A percentile compares a stretch with the other conserved stretches of the same genome.
Conservation (phyloP, 2,113 vertebrate genomes). For the Aphelocoma coerulescens region DNA sequence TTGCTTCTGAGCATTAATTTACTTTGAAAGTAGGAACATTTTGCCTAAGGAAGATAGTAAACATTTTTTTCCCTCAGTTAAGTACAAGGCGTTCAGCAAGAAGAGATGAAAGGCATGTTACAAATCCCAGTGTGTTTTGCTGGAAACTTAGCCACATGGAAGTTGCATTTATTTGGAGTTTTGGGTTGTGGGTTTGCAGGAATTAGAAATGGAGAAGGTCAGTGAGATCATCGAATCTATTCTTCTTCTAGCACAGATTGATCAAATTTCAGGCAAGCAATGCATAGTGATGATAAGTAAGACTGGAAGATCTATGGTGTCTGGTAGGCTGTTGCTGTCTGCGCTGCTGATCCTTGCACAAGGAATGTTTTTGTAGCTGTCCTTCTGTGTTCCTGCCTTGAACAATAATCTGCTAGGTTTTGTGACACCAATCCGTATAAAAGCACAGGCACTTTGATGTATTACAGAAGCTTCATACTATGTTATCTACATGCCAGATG, state of each 20-base stretch:
- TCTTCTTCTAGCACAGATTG: not conserved
- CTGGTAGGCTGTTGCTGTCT: not conserved
- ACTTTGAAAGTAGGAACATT: not conserved
- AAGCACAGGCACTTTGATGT: conserved; percentile 3
- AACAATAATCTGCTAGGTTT: not conserved
- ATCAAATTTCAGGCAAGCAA: not conserved
- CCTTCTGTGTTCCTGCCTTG: conserved; percentile 4
- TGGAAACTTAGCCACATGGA: not conserved
- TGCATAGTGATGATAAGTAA: not conserved
- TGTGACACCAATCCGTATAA: conserved; percentile 18
- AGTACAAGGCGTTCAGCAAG: not conserved
- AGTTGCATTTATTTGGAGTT: not conserved
- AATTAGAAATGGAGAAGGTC: not conserved
- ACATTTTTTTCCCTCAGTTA: not conserved
- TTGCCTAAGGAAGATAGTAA: not conserved
- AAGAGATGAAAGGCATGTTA: not conserved
- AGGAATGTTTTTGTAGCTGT: conserved; percentile 14
- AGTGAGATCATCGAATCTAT: not conserved
- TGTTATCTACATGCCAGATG: conserved; percentile 41
- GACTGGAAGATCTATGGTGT: not conserved
- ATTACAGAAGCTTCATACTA: conserved; percentile 26
- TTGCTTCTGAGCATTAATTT: not conserved
- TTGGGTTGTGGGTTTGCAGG: not conserved
- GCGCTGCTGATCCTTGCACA: not conserved
- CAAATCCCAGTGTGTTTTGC: not conserved